Percentiles rank a stretch among this genome's conserved stretches.
Conservation (phyloP, 2,113 vertebrate species). For the Panthera leo region DNA sequence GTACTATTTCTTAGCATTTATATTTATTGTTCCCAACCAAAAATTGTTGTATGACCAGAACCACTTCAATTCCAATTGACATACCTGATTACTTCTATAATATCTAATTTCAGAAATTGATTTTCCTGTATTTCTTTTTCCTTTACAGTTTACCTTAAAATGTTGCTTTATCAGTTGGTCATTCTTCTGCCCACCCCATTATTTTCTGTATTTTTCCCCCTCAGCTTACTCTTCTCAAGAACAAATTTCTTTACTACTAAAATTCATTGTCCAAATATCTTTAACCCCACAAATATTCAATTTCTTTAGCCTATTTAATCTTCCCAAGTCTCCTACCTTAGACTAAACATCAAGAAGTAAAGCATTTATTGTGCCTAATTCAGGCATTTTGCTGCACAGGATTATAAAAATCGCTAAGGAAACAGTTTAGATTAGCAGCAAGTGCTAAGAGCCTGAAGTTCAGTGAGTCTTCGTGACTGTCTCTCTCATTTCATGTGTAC, state of each 20-base stretch:
- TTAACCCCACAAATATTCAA: background rate
- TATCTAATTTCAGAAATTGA: background rate
- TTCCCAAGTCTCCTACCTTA: background rate
- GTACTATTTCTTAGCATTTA: background rate
- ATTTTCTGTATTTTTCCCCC: background rate
- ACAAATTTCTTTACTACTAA: background rate
- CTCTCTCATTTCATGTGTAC: rapidly evolving
- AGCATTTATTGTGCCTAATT: background rate
- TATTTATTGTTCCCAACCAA: background rate
- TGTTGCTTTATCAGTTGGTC: background rate
- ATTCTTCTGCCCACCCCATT: background rate
- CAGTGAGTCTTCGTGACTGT: background rate
- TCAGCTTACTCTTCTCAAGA: background rate
- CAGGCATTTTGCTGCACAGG: background rate
- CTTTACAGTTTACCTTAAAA: background rate
- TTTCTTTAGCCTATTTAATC: background rate
- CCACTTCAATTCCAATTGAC: background rate
- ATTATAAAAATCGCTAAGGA: background rate
- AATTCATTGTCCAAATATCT: background rate
- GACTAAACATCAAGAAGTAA: background rate
- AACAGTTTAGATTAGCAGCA: background rate
- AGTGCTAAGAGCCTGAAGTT: background rate
- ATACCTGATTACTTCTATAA: background rate
- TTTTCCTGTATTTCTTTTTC: background rate
- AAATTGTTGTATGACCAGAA: background rate